Conservation (phyloP, 2,113 vertebrate species). For the Neolamprologus devosi region DNA sequence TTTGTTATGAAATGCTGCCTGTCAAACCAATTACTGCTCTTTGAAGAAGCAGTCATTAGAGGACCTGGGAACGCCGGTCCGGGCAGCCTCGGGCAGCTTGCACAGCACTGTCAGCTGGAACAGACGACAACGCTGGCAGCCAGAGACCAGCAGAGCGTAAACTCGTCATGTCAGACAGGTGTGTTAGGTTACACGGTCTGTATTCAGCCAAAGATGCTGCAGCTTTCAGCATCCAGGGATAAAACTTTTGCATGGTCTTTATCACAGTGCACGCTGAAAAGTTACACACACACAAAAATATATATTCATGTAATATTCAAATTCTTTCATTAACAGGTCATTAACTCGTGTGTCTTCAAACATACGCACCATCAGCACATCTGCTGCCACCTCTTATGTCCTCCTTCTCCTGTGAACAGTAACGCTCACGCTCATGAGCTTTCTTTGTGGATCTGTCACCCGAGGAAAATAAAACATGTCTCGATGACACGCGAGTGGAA, state of each 20-base stretch:
- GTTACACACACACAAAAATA: not conserved
- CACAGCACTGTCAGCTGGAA: not conserved
- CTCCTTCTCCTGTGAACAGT: not conserved
- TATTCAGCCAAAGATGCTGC: not conserved
- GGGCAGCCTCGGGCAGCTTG: not conserved
- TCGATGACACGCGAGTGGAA: not conserved
- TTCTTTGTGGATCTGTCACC: not conserved
- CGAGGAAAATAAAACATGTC: not conserved
- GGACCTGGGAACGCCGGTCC: not conserved
- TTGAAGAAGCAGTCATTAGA: not conserved
- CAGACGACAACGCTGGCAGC: not conserved
- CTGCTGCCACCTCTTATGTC: not conserved
- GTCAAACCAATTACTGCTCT: constrained; percentile 12
- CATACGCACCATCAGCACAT: not conserved
- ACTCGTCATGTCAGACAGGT: not conserved
- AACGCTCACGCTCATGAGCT: not conserved
- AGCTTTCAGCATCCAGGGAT: not conserved
- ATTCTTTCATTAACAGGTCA: not conserved
- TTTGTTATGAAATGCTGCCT: not conserved
- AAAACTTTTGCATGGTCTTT: not conserved
- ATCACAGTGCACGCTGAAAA: not conserved
- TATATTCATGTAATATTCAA: not conserved
- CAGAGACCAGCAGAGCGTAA: not conserved
- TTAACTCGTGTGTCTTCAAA: not conserved
- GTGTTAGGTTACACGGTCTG: not conserved